These are phyloP conservation scores for Parnassius glacialis DNA, from an alignment of 2,888 invertebrate genomes.

Conservation along the genomic window DNA sequence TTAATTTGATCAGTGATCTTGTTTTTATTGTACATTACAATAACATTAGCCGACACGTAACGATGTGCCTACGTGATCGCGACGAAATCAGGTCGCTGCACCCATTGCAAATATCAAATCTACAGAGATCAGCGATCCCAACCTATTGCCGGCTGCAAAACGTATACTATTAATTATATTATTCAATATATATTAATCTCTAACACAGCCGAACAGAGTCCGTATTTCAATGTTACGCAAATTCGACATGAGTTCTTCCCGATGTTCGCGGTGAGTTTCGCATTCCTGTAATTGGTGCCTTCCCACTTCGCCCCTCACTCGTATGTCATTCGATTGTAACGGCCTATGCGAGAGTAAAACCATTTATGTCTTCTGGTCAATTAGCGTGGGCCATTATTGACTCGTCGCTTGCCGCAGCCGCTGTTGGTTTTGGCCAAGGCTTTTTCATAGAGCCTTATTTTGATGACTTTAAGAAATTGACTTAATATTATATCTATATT, in stretches of 20 bases:
- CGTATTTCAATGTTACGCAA: slow-evolving; percentile 15
- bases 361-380: slow-evolving; percentile 25
- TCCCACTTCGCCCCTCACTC: slow-evolving; percentile 54
- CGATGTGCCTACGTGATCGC: slow-evolving; percentile 43
- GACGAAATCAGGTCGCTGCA: slow-evolving; percentile 53
- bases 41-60: slow-evolving; percentile 8
- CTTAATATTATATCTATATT: too few relatives aligned
- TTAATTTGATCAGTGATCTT: not conserved
- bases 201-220: not conserved
- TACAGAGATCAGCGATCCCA: slow-evolving; percentile 25
- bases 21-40: not conserved
- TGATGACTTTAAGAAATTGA: not conserved
- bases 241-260: slow-evolving; percentile 28
- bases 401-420: not conserved
- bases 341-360: slow-evolving; percentile 3
- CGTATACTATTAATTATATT: too few relatives aligned
- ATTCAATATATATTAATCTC: slow-evolving; percentile 22
- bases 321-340: slow-evolving; percentile 47
- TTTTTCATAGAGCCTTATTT: not conserved
- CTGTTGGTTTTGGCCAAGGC: not conserved
- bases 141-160: slow-evolving; percentile 21
- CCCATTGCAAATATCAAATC: slow-evolving; percentile 59
- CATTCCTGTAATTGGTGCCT: slow-evolving; percentile 57
- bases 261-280: slow-evolving; percentile 34
- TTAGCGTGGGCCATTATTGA: slow-evolving; percentile 16